A percentile compares a stretch with the other conserved stretches of the same genome.
Conservation (phyloP, 2,888 invertebrate genomes). For the Prenolepis imparis region DNA sequence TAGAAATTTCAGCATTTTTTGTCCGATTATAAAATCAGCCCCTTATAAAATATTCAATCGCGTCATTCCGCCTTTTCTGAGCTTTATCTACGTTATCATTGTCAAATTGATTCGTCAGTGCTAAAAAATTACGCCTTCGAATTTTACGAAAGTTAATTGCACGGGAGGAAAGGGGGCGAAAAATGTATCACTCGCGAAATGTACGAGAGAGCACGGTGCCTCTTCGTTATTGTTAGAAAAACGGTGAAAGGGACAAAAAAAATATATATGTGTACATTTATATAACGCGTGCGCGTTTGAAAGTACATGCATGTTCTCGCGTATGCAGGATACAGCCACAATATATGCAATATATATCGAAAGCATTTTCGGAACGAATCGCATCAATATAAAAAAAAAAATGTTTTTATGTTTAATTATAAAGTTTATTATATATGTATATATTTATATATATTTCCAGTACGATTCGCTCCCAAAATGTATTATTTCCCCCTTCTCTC, state of each 20-base stretch:
- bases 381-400: neutral
- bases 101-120: slow-evolving; percentile 51
- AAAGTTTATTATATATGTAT: neutral
- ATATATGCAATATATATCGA: neutral
- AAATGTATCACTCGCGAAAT: slow-evolving; percentile 20
- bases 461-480: neutral
- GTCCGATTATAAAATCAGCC: neutral
- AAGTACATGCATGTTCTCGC: slow-evolving; percentile 51
- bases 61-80: neutral
- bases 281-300: slow-evolving; percentile 47
- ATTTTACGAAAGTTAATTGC: slow-evolving; percentile 60
- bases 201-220: slow-evolving; percentile 56
- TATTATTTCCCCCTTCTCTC: neutral
- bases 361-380: neutral
- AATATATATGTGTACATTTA: slow-evolving; percentile 32
- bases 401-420: neutral
- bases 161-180: neutral
- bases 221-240: slow-evolving; percentile 69
- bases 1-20: neutral
- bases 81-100: slow-evolving; percentile 60
- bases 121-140: slow-evolving; percentile 60
- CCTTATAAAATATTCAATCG: neutral
- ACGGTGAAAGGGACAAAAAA: slow-evolving; percentile 20
- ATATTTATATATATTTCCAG: neutral
- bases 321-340: slow-evolving; percentile 5